These are phyloP conservation scores for Drosophila kambysellisi DNA, from an alignment of 2,888 invertebrate genomes.

Conservation along the genomic window DNA sequence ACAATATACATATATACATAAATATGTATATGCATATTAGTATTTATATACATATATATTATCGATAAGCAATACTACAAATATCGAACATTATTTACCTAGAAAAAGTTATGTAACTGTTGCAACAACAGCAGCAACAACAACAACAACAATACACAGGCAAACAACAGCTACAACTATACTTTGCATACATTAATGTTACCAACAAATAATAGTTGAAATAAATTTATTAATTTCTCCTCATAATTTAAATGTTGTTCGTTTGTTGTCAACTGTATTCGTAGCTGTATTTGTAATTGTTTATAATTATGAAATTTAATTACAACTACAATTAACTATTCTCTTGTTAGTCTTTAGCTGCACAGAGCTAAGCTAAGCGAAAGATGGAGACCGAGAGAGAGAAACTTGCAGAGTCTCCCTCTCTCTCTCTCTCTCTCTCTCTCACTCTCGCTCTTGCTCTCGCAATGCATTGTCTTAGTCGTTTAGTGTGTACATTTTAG, in stretches of 20 bases:
- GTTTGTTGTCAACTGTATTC: conserved; percentile 43
- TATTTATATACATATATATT: conserved; percentile 40
- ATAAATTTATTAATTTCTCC: conserved; percentile 78
- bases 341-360: conserved; percentile 64
- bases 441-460: conserved; percentile 26
- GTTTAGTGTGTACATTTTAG: conserved; percentile 79
- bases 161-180: conserved; percentile 16
- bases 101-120: conserved; percentile 37
- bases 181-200: conserved; percentile 46
- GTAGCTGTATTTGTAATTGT: conserved; percentile 41
- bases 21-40: conserved; percentile 23
- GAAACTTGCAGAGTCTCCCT: neutral
- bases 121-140: conserved; percentile 11
- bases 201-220: conserved; percentile 66
- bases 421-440: neutral
- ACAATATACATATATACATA: conserved; percentile 17
- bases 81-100: conserved; percentile 48
- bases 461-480: conserved; percentile 76
- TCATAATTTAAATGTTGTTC: conserved; percentile 75
- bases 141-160: conserved; percentile 24
- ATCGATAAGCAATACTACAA: conserved; percentile 51
- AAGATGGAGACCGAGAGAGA: conserved; percentile 7
- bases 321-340: conserved; percentile 44
- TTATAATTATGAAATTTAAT: conserved; percentile 50
- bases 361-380: conserved; percentile 28